Base-by-base conservation (phyloP, 2,888 invertebrate species). In the Diabrotica balteata region DNA sequence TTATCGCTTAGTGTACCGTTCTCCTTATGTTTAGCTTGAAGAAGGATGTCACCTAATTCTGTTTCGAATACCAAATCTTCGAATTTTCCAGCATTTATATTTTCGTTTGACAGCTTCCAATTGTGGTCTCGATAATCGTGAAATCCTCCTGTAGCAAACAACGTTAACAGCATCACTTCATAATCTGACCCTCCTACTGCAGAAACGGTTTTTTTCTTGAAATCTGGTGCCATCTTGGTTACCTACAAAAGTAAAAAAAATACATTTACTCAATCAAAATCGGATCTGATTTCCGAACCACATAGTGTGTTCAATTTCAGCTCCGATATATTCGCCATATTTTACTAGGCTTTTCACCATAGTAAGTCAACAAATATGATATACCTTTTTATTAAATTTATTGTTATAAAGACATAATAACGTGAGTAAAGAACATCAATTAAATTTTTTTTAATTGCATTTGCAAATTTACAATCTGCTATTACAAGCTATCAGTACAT, bases 171-270 rank as follows among this genome's bases (percentile, higher is more conserved):
- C 43, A 50, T 22, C 17, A 50, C 11, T 50, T 59, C 59, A 50
- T 49, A 59, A n/a, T 51, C 59, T 6, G 43, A 50, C 42, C 59
- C 59, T 7, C 59, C 59, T 0, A 43, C 11, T 43, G 51, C 11
- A 32, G 32, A 32, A 32, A 32, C 32, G 7, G 50, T 3, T 49
- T 22, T 7, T 43, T 59, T 59, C 11, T 42, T 43, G 9, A n/a
- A 59, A 43, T 50, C 59, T 42, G 59, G 42, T 46, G 52, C 52
- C 55, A 70, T 63, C 57, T 63, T 60, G 32, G 32, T 32, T 4
- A 47, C 47, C 47, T 47, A 10, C 47, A 47, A 32, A 5, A 32
- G 32, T 32, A 4, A 32, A 0, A 32, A 32, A 32, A 32, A 32
- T 32, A 32, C 32, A 32, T 32, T 17, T 17, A 17, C 17, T 17